These are phyloP conservation scores for Eulemur mongoz DNA, from an alignment of 2,797 vertebrate species.

Conservation along the genomic window DNA sequence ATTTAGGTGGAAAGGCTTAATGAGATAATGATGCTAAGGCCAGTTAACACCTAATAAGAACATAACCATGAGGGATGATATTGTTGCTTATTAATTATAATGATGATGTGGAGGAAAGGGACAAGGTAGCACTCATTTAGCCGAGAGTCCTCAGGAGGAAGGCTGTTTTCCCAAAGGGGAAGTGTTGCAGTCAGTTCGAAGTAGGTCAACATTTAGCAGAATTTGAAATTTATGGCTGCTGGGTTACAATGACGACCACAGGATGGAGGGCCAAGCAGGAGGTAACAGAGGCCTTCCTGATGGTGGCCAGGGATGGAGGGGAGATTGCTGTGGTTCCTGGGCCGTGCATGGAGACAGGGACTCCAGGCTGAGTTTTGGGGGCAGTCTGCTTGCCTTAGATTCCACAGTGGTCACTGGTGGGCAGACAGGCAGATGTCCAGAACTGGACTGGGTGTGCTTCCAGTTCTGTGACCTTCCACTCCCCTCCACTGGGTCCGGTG, in stretches of 20 bases:
- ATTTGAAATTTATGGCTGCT: constrained; percentile 20
- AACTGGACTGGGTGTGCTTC: constrained; percentile 18
- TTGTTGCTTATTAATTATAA: constrained; percentile 77
- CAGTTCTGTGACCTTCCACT: neutral
- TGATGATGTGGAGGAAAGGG: constrained; percentile 73
- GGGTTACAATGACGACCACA: constrained; percentile 23
- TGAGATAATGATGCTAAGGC: constrained; percentile 66
- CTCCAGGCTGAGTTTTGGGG: neutral
- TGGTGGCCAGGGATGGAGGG: neutral
- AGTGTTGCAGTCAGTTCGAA: constrained; percentile 56
- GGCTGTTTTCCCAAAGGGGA: constrained; percentile 67
- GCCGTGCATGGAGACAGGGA: neutral
- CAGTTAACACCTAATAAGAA: constrained; percentile 74
- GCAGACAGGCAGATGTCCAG: constrained; percentile 59
- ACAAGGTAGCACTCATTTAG: constrained; percentile 72
- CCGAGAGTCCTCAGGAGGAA: constrained; percentile 57
- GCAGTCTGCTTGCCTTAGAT: neutral
- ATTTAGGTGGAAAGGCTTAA: constrained; percentile 76
- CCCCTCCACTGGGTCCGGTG: neutral
- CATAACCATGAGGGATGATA: constrained; percentile 73
- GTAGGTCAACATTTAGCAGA: constrained; percentile 51
- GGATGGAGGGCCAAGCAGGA: constrained; percentile 3
- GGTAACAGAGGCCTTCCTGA: constrained; percentile 15
- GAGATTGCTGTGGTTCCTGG: neutral
- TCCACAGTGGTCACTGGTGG: constrained; percentile 38